Percentiles rank a stretch among this genome's conserved stretches.
Conservation (phyloP, 2,113 vertebrate species). For the Xiphorhynchus elegans region DNA sequence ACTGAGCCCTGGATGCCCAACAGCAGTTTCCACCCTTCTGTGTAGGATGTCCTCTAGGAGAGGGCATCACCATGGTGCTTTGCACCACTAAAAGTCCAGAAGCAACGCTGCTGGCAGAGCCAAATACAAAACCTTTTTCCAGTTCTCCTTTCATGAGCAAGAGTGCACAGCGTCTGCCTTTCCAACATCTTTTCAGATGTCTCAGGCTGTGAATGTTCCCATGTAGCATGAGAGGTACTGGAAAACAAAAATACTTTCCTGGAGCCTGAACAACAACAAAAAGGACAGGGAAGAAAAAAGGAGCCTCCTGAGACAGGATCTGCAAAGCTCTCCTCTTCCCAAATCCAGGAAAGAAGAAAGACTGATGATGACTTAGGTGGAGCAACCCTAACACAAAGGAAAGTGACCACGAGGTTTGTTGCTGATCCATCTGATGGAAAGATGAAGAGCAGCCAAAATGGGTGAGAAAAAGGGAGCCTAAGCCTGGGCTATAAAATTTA, state of each 20-base stretch:
- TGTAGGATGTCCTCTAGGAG: not conserved
- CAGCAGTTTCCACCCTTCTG: not conserved
- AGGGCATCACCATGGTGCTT: not conserved
- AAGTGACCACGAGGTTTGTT: not conserved
- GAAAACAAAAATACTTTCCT: not conserved
- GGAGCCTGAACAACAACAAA: not conserved
- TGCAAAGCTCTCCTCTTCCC: not conserved
- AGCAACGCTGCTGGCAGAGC: not conserved
- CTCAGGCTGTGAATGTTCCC: not conserved
- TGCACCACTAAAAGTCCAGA: not conserved
- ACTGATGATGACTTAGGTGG: not conserved
- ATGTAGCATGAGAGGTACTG: not conserved
- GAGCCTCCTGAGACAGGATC: not conserved
- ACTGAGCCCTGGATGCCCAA: not conserved
- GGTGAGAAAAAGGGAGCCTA: not conserved
- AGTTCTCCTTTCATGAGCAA: not conserved
- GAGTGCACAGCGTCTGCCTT: not conserved
- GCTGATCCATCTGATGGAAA: not conserved
- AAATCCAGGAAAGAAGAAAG: not conserved
- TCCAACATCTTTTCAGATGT: not conserved
- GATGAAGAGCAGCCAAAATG: not conserved
- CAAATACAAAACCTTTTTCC: not conserved
- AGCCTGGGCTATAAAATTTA: not conserved
- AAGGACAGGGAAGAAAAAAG: not conserved
- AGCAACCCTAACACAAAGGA: not conserved